Conservation (phyloP, 37 sponge, comb jelly and placozoan species). For the Petrosia ficiformis region DNA sequence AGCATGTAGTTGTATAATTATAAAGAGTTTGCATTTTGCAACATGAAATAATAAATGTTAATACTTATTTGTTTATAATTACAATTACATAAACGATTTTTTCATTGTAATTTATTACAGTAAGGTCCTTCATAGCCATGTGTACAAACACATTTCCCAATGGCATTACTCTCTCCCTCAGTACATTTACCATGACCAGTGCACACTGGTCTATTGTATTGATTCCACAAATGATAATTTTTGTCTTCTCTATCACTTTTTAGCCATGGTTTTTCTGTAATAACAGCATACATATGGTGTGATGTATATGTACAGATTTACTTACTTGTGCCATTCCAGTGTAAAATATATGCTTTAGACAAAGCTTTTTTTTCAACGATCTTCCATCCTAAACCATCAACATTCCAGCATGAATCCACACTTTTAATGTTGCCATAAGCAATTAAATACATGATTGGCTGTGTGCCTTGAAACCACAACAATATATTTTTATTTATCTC, state of each 20-base stretch:
- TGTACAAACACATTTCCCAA: too few species aligned
- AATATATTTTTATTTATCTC: slow-evolving; percentile 30
- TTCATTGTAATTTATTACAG: too few species aligned
- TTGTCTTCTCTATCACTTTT: slow-evolving; percentile 43
- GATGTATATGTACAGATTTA: background rate
- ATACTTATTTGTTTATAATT: too few species aligned
- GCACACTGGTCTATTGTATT: slow-evolving; percentile 40
- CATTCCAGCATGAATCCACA: slow-evolving; percentile 61
- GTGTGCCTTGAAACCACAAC: slow-evolving; percentile 75
- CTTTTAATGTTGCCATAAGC: slow-evolving; percentile 54
- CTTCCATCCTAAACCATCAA: slow-evolving; percentile 71
- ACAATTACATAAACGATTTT: too few species aligned
- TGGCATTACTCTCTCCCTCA: too few species aligned
- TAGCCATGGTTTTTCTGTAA: slow-evolving; percentile 76
- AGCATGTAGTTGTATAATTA: too few species aligned
- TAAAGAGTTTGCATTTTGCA: too few species aligned
- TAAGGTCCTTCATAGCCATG: too few species aligned
- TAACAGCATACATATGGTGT: background rate
- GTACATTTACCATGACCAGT: too few species aligned
- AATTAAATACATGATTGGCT: slow-evolving; percentile 67
- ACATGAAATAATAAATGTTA: too few species aligned
- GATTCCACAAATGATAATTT: slow-evolving; percentile 13
- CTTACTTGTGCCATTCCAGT: slow-evolving; percentile 77
- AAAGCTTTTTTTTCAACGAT: slow-evolving; percentile 10
- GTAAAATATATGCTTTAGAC: slow-evolving; percentile 47